Evolutionary conservation across 1,140 invertebrate genomes (phyloP), one percentile per base, ranked within the genome.

Genomic region (Trigoniulus corallinus): DNA sequence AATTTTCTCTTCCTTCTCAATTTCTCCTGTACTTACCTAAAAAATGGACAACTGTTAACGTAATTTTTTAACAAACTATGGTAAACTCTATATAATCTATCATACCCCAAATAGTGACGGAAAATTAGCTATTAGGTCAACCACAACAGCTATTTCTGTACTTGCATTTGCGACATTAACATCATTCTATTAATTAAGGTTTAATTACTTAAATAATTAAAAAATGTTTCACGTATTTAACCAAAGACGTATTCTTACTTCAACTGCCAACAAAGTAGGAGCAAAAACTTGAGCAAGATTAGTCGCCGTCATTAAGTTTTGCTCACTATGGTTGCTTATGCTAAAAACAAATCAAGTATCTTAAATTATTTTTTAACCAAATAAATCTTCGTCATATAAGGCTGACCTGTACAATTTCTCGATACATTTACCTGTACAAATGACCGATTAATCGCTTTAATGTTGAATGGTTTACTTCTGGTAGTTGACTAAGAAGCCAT

Each of bases 281-380:
- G 82, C 83, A 82, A 84, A 88, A 39, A 88, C 77, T 1, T 83
- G 74, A 3, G 84, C 80, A n/a, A 88, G 67, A 64, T 88, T 89
- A 44, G 80, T 76, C 0, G 80, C 72, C 40, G 71, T 76, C 85
- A 89, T 89, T 41, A 80, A 71, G 62, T 88, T 88, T 45, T 75
- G 75, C 2, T 77, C 68, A 56, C 74, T 72, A 61, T 85, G 79
- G 1, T 77, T 76, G 54, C 77, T 76, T n/a, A 89, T 73, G 56
- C 82, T 83, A 60, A 46, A 40, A 51, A 43, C 4, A 47, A 10
- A 47, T 24, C 7, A n/a, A n/a, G n/a, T n/a, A n/a, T n/a, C n/a
- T n/a, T n/a, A n/a, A n/a, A n/a, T n/a, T n/a, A n/a, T n/a, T n/a
- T n/a, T n/a, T n/a, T n/a, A n/a, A n/a, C n/a, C n/a, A n/a, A n/a